These are phyloP conservation scores for Catonia carolina DNA, from an alignment of 2,888 invertebrate genomes.

Conservation along the genomic window DNA sequence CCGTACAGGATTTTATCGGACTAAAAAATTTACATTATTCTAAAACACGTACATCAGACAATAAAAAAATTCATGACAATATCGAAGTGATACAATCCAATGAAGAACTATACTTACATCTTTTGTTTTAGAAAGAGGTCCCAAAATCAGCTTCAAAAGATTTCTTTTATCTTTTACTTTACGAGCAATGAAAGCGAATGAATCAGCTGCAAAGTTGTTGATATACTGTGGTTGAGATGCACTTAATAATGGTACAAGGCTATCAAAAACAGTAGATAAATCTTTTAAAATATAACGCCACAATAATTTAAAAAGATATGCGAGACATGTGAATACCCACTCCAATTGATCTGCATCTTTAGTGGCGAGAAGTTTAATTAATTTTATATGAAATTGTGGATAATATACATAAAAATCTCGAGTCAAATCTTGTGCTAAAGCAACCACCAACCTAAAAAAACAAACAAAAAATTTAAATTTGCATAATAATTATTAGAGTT, in stretches of 20 bases:
- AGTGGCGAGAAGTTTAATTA: conserved; percentile 63
- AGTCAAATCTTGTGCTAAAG: conserved; percentile 78
- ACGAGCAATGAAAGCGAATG: conserved; percentile 89
- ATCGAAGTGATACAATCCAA: too few species aligned
- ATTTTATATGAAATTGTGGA: conserved; percentile 61
- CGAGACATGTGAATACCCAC: conserved; percentile 76
- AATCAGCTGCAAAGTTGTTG: conserved; percentile 89
- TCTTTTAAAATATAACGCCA: conserved; percentile 76
- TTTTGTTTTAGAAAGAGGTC: conserved; percentile 56
- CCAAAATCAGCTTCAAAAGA: conserved; percentile 63
- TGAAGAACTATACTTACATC: conserved; percentile 58
- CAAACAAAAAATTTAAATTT: conserved; percentile 36
- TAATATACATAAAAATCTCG: conserved; percentile 87
- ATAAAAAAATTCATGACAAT: too few species aligned
- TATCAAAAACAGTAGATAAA: conserved; percentile 62
- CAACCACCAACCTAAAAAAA: conserved; percentile 64
- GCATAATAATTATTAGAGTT: too few species aligned
- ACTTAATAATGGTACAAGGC: conserved; percentile 67
- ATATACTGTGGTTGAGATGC: conserved; percentile 75
- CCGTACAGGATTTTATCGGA: too few species aligned
- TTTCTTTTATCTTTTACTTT: conserved; percentile 74
- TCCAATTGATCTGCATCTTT: conserved; percentile 81
- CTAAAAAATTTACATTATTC: too few species aligned
- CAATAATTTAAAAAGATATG: conserved; percentile 83
- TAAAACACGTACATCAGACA: too few species aligned